Evolutionary conservation across 2,888 invertebrate species (phyloP), one percentile per base, ranked within the genome.

Genomic region (Trichogramma dendrolimi): DNA sequence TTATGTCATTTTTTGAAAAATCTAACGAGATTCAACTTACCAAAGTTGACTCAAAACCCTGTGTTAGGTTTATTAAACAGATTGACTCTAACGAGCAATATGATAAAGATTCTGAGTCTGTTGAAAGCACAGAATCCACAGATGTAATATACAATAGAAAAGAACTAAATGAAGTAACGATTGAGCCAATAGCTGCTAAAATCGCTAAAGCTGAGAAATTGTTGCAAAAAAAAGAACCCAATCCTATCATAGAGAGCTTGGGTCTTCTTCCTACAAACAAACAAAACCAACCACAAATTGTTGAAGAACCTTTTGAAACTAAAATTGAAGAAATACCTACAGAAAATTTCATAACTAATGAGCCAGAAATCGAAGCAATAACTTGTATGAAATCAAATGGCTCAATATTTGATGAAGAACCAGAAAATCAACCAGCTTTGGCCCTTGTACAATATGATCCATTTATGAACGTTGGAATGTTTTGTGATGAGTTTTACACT

Each of bases 101-200:
- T 27, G 14, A 7, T 11, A 49, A 49, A 10, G 49, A 7, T 10
- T 11, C 46, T 4, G 47, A 55, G 6, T 40, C 5, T 5, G 1
- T 38, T 27, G 44, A 58, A 39, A 51, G 27, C 41, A 5, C 14
- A 6, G n/a, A 40, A 27, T 27, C 27, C 27, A 27, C 27, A 27
- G 27, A 27, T 27, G 27, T 27, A 27, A 27, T 27, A 27, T 27
- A 27, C 27, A 27, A 27, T 27, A 27, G 27, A 27, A 39, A 4
- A 48, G 58, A 62, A 44, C 47, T 65, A 42, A 39, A 56, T 6
- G 65, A 65, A 63, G 56, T 65, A 2, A 62, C 65, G 6, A 65
- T 63, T 52, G 58, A 65, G 48, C 62, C 61, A 14, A 27, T 27
- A 27, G 27, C 27, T 27, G 27, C 27, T 27, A 27, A 27, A 27